Evolutionary conservation across 1,140 invertebrate genomes (phyloP).

Genomic region (Phymastichus coffea): DNA sequence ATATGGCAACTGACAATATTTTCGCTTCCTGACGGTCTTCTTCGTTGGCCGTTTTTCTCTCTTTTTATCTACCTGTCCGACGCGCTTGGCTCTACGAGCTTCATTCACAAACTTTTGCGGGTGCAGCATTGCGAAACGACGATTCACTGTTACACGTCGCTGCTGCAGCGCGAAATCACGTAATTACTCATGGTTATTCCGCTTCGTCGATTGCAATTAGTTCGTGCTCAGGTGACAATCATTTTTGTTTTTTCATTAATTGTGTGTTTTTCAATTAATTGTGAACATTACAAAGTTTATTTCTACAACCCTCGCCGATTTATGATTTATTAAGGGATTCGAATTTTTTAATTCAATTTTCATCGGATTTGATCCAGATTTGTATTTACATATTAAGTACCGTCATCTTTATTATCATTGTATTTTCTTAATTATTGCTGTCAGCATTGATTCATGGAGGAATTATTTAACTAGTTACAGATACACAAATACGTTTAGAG

Average conservation of each 20-base stretch:
- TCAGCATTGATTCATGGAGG: too few species aligned
- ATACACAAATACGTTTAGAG: too few species aligned
- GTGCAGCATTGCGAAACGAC: neutral
- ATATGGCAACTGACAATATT: constrained; percentile 23
- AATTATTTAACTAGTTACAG: too few species aligned
- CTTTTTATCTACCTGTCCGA: neutral
- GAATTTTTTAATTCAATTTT: too few species aligned
- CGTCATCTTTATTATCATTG: too few species aligned
- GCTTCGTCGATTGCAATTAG: constrained; percentile 4
- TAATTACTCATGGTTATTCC: constrained; percentile 8
- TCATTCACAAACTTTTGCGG: neutral
- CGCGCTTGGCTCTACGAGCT: neutral
- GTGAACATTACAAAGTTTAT: too few species aligned
- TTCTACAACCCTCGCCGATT: too few species aligned
- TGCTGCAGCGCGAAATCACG: neutral
- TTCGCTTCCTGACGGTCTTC: constrained; percentile 18
- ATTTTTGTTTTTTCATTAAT: neutral
- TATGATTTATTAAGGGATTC: too few species aligned
- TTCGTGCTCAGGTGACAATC: constrained; percentile 2
- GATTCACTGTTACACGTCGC: constrained; percentile 2
- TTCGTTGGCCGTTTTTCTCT: neutral
- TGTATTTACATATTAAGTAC: too few species aligned
- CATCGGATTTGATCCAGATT: too few species aligned
- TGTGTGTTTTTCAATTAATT: too few species aligned
- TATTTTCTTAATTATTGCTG: too few species aligned